Evolutionary conservation across 1,140 invertebrate genomes (phyloP), one percentile per base, ranked within the genome.

Genomic region (Acromyrmex heyeri): DNA sequence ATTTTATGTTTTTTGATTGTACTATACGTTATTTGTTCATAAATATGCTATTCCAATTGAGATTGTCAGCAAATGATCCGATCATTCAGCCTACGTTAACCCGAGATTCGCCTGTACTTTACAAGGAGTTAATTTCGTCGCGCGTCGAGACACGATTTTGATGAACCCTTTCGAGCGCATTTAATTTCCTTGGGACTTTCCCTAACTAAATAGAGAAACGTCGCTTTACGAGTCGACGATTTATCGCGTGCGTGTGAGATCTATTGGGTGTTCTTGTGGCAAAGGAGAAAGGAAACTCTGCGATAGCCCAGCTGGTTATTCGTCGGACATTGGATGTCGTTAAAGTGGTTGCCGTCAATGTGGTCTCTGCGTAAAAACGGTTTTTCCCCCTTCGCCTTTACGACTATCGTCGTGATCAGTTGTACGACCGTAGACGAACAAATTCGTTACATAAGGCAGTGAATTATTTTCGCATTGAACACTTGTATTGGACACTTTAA

Each of bases 201-300:
- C 14, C 38, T 70, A 16, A 59, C 21, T 50, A 64, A 70, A 81
- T 70, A 70, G 78, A 55, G 64, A 81, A 70, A 81, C 78, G 65
- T 24, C 27, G 50, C 30, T 81, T 81, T 81, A 81, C 78, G 78
- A 81, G 78, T 34, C 34, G 21, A 70, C 50, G 78, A 70, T 81
- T 81, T 81, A 70, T 81, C 64, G 50, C 53, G 65, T 59, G 64
- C 34, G 18, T 14, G 21, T 21, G 78, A 70, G 24, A 34, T 38
- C 50, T 81, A 70, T 67, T 64, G 50, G 50, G 30, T 70, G 34
- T 81, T 55, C n/a, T 18, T 55, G 65, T 10, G 55, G 53, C 18
- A 81, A 70, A 27, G 48, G 24, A 53, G 48, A n/a, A 70, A 59
- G 30, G 50, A 70, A 59, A 81, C n/a, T 38, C 21, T 30, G 18